Percentiles rank a stretch among this genome's conserved stretches.
Evolutionary conservation across 92 coral and sea anemone genomes (phyloP).

Genomic region (Zoanthus gigantus): DNA sequence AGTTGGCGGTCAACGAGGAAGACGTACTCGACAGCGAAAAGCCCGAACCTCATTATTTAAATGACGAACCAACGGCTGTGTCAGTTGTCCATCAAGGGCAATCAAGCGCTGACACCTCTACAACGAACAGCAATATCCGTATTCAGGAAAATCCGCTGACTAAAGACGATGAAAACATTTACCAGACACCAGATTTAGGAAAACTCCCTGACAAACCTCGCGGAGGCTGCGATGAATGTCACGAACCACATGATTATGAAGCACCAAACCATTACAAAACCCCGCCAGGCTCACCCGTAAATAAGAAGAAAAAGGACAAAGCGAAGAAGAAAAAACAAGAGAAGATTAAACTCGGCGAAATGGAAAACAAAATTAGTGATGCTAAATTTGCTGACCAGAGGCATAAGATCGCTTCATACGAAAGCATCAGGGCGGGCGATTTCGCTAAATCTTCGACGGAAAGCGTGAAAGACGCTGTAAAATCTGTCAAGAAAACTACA

Average conservation of each 20-base stretch:
- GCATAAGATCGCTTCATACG: conserved; percentile 85
- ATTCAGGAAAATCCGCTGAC: conserved; percentile 88
- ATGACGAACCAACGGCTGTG: conserved; percentile 52
- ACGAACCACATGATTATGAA: conserved; percentile 87
- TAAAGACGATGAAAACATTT: conserved; percentile 70
- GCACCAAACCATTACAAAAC: conserved; percentile 70
- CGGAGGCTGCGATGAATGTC: conserved; percentile 80
- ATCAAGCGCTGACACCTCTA: conserved; percentile 54
- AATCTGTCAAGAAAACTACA: conserved; percentile 74
- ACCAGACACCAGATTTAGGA: conserved; percentile 80
- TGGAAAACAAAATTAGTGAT: conserved; percentile 68
- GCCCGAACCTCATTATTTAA: conserved; percentile 61
- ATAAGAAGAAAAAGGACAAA: conserved; percentile 58
- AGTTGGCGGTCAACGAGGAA: conserved; percentile 24
- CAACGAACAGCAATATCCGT: conserved; percentile 63
- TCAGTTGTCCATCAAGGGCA: conserved; percentile 49
- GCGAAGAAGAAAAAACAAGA: conserved; percentile 47
- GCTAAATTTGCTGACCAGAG: conserved; percentile 72
- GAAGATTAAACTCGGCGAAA: conserved; percentile 46
- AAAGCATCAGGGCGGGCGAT: conserved; percentile 70
- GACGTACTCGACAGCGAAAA: conserved; percentile 66
- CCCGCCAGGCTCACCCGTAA: conserved; percentile 76
- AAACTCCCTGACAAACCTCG: conserved; percentile 70
- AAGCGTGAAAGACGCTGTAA: conserved; percentile 83
- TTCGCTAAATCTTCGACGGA: conserved; percentile 80